Evolutionary conservation across 2,113 vertebrate genomes (phyloP).

Genomic region (Cairina moschata): DNA sequence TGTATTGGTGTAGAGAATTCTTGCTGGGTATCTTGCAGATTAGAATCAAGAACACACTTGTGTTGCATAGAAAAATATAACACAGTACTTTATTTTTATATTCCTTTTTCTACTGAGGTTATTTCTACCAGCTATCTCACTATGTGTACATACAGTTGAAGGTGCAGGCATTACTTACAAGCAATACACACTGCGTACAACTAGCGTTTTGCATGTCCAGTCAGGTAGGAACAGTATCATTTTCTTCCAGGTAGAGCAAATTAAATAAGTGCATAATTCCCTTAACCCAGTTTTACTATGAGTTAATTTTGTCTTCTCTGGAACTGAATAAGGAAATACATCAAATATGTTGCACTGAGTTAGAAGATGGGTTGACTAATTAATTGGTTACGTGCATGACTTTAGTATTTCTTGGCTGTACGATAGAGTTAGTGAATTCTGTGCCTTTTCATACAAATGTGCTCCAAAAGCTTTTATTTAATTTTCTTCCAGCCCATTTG

Average conservation of each 20-base stretch:
- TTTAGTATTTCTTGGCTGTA: background rate
- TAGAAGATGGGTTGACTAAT: background rate
- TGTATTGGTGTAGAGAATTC: background rate
- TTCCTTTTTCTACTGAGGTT: background rate
- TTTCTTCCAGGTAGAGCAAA: background rate
- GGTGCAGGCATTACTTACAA: background rate
- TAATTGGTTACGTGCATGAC: background rate
- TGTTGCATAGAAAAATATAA: background rate
- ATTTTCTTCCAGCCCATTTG: background rate
- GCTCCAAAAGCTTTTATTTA: background rate
- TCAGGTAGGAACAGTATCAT: background rate
- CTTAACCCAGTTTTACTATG: background rate
- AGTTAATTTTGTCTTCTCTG: background rate
- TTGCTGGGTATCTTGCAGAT: background rate
- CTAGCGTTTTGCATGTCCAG: background rate
- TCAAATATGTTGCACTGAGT: background rate
- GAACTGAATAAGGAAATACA: background rate
- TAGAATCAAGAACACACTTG: background rate
- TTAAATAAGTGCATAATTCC: background rate
- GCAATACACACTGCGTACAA: too few relatives aligned
- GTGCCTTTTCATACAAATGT: background rate
- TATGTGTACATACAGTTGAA: background rate
- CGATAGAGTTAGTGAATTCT: background rate
- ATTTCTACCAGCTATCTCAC: background rate
- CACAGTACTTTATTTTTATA: background rate